Evolutionary conservation across 2,797 vertebrate genomes (phyloP), one percentile per base, ranked within the genome.

Genomic region (Peromyscus attwateri): DNA sequence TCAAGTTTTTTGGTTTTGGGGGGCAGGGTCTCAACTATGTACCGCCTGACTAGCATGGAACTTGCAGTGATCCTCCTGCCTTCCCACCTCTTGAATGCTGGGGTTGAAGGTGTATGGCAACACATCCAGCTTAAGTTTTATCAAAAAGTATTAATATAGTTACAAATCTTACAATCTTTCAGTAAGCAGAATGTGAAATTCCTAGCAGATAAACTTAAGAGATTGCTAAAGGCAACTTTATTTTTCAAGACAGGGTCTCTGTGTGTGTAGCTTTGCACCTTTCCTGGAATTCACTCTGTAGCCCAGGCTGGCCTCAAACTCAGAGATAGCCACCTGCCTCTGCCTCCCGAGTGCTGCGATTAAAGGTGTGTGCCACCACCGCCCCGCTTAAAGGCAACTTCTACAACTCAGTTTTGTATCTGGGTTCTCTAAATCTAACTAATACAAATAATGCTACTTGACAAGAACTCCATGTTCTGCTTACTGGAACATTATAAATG

Each of bases 381-480:
- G 49, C 49, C 49, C 11, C 1, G 49, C 49, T 49, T 80, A 80
- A 94, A 94, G 52, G 27, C 23, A 64, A 83, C 10, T 62, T 83
- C 87, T 77, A n/a, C 25, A 83, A 80, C 34, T 82, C 77, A 77
- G 52, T 57, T 40, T 77, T 4, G 21, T 82, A 82, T 66, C 21
- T 89, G 11, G 60, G 70, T 90, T 83, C 43, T 90, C 43, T 71
- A 82, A 31, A 43, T 52, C 89, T 89, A 73, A 87, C 89, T 87
- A 73, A 87, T 16, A 85, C n/a, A 40, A 82, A 25, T n/a, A 93
- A 55, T 25, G 77, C 64, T 76, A 89, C 37, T 76, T 57, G 21
- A 92, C 40, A 80, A 31, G 92, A 97, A 91, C 88, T 95, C 77
- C 70, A 87, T 77, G 89, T 94, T 92, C 40, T 90, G 40, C 91